A percentile compares a stretch with the other conserved stretches of the same genome.
phyloP scores from a whole-genome alignment of 2,888 invertebrate species.

The Acleris emargana region DNA sequence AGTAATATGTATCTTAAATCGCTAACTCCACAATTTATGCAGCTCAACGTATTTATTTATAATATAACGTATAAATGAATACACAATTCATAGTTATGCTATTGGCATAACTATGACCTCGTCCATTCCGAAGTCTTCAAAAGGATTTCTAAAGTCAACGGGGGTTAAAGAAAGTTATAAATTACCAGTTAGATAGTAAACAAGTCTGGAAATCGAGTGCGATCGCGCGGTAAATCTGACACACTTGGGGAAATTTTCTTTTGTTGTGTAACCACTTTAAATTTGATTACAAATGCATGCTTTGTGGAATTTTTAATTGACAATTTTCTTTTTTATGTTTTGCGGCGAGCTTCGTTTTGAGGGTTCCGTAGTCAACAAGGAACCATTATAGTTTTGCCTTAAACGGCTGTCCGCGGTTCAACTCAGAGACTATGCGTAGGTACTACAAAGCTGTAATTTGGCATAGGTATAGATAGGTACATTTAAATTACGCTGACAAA shows the following conservation, averaged over 20 bases:
- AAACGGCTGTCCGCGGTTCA: no score
- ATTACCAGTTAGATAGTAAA: constrained; percentile 47
- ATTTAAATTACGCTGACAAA: no score
- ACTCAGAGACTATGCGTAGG: no score
- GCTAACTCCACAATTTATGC: no score
- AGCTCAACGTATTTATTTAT: no score
- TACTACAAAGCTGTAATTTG: no score
- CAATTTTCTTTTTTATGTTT: constrained; percentile 3
- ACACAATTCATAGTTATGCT: no score
- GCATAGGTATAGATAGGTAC: no score
- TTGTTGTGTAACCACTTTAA: constrained; percentile 36
- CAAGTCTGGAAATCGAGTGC: constrained; percentile 57
- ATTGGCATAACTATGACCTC: not conserved
- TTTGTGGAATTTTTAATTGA: constrained; percentile 17
- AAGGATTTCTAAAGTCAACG: constrained; percentile 26
- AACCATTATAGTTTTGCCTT: no score
- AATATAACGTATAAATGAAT: no score
- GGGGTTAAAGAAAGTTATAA: constrained; percentile 60
- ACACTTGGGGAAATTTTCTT: constrained; percentile 51
- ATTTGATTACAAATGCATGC: constrained; percentile 20
- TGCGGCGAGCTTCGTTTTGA: not conserved
- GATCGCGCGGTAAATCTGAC: constrained; percentile 62
- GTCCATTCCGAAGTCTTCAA: constrained; percentile 9
- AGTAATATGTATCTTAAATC: no score
- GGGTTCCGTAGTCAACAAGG: no score